These are phyloP conservation scores for Ailuropoda melanoleuca DNA, from an alignment of 2,113 vertebrate species.

Conservation along the genomic window DNA sequence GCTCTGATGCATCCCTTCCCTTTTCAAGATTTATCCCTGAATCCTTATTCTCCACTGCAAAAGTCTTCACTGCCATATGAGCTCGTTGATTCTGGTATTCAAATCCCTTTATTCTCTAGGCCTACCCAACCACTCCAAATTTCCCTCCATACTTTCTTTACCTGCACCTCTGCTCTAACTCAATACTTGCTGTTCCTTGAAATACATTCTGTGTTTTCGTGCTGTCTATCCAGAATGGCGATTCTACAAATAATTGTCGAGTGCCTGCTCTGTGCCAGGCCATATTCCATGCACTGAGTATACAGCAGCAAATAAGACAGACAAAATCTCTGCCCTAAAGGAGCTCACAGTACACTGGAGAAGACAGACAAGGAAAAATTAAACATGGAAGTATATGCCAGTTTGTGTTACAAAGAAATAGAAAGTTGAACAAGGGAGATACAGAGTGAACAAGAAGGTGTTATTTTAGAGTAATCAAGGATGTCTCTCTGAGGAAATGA, in stretches of 20 bases:
- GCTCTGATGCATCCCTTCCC: background rate
- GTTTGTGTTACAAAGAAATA: constrained; percentile 20
- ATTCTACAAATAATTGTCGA: background rate
- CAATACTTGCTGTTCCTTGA: background rate
- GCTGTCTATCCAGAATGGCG: background rate
- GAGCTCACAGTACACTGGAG: background rate
- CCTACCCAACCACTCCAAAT: background rate
- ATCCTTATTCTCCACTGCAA: background rate
- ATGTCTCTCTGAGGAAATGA: constrained; percentile 6
- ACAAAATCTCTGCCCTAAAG: background rate
- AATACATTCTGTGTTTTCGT: constrained; percentile 17
- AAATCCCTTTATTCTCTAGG: constrained; percentile 1
- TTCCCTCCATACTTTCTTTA: background rate
- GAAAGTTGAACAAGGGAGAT: background rate
- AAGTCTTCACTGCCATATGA: background rate
- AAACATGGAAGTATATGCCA: background rate
- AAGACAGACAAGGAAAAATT: constrained; percentile 12
- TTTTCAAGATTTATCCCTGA: constrained; percentile 25
- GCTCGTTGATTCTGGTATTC: constrained; percentile 11
- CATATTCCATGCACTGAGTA: background rate
- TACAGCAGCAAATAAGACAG: constrained; percentile 6
- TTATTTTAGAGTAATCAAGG: background rate
- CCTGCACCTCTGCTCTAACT: background rate
- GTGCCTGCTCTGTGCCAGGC: background rate
- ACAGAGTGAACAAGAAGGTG: background rate